Percentiles rank a stretch among this genome's conserved stretches.
phyloP scores from a whole-genome alignment of 2,888 invertebrate species.

The Meta bourneti region DNA sequence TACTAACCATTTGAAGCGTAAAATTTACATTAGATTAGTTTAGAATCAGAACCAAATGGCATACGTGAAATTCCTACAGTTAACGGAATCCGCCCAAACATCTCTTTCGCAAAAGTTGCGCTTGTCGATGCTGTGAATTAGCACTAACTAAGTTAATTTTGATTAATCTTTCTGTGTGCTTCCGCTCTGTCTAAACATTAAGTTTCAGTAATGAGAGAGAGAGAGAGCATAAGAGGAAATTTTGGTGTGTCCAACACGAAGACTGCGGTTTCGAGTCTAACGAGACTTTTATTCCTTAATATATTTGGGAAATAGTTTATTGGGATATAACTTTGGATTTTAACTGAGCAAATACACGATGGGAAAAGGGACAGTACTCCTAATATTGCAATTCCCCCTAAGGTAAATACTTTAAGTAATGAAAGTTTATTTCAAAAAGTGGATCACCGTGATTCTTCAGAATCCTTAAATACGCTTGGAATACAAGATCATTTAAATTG shows the following conservation, averaged over 20 bases:
- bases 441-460: too few species aligned
- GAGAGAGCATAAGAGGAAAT: too few species aligned
- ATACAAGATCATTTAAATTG: too few species aligned
- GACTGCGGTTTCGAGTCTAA: not conserved
- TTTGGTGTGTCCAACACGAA: too few species aligned
- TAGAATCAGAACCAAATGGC: not conserved
- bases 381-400: too few species aligned
- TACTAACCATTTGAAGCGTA: not conserved
- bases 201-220: constrained; percentile 13
- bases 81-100: too few species aligned
- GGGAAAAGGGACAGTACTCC: too few species aligned
- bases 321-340: not conserved
- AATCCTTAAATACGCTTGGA: too few species aligned
- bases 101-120: not conserved
- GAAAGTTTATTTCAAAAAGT: too few species aligned
- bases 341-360: too few species aligned
- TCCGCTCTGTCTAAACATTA: constrained; percentile 12
- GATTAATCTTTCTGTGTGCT: constrained; percentile 18
- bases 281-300: not conserved
- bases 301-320: not conserved
- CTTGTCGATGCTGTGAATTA: not conserved
- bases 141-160: constrained; percentile 40
- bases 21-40: not conserved
- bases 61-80: not conserved
- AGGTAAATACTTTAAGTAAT: too few species aligned